Evolutionary conservation across 2,113 vertebrate species (phyloP).

Genomic region (Burhinus oedicnemus): DNA sequence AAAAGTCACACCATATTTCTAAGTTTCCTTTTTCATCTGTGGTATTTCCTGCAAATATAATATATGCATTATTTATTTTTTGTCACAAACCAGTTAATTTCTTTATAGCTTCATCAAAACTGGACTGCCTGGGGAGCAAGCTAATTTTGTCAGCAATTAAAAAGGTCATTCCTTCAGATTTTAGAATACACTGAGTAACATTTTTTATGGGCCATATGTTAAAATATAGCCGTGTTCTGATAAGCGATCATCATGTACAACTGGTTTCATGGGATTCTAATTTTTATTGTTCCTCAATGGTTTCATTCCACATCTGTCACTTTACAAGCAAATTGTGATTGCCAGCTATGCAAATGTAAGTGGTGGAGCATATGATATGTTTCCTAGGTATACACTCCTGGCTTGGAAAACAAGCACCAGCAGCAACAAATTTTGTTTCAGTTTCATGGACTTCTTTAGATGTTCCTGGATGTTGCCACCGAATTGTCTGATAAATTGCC

Average conservation of each 20-base stretch:
- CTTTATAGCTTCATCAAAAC: conserved; percentile 17
- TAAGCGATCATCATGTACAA: conserved; percentile 20
- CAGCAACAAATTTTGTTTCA: not conserved
- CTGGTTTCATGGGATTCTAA: not conserved
- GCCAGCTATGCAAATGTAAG: not conserved
- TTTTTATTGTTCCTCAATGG: conserved; percentile 25
- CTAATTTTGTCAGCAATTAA: conserved; percentile 47
- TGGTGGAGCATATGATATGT: not conserved
- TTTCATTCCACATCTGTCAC: not conserved
- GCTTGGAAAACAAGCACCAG: not conserved
- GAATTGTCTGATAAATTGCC: not conserved
- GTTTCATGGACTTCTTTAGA: not conserved
- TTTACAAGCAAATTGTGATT: not conserved
- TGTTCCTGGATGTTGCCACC: not conserved
- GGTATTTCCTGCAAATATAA: not conserved
- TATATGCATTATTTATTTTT: not conserved
- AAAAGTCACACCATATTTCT: not conserved
- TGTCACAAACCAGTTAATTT: not conserved
- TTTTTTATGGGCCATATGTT: conserved; percentile 45
- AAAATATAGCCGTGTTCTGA: conserved; percentile 1
- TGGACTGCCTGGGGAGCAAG: conserved; percentile 47
- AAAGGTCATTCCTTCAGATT: conserved; percentile 43
- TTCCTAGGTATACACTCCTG: not conserved
- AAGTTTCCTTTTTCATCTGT: not conserved
- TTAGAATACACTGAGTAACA: conserved; percentile 10